Evolutionary conservation across 2,888 invertebrate species (phyloP).

Genomic region (Clitarchus hookeri): DNA sequence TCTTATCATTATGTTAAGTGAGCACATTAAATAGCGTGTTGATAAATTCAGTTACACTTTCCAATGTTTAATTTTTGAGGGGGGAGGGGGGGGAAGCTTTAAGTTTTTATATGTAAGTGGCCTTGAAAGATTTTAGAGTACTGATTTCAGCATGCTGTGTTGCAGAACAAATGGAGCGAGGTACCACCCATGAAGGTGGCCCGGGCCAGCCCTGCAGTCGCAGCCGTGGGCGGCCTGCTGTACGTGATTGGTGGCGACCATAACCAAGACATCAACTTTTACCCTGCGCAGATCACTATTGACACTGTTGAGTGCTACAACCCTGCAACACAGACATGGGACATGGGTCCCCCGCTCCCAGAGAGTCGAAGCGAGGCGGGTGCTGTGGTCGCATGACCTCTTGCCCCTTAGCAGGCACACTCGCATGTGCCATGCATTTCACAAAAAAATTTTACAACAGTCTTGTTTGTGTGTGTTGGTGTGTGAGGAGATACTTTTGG

Average conservation of each 20-base stretch:
- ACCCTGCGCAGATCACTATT: slow-evolving; percentile 82
- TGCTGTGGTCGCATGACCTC: slow-evolving; percentile 71
- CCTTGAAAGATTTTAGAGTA: neutral
- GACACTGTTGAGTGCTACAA: slow-evolving; percentile 84
- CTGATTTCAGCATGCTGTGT: slow-evolving; percentile 25
- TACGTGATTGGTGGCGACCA: slow-evolving; percentile 88
- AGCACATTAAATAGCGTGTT: too few relatives aligned
- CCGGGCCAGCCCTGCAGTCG: slow-evolving; percentile 82
- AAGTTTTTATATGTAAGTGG: neutral
- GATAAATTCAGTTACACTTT: too few relatives aligned
- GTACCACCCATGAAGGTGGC: slow-evolving; percentile 74
- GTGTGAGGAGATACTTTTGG: too few relatives aligned
- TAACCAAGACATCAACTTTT: slow-evolving; percentile 78
- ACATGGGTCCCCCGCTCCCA: slow-evolving; percentile 76
- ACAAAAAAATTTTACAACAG: too few relatives aligned
- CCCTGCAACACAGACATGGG: slow-evolving; percentile 77
- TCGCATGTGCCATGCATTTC: too few relatives aligned
- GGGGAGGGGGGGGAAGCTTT: too few relatives aligned
- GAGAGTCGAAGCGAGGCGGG: slow-evolving; percentile 87
- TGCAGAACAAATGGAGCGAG: slow-evolving; percentile 76
- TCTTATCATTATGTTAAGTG: too few relatives aligned
- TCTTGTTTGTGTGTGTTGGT: too few relatives aligned
- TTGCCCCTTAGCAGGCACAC: neutral
- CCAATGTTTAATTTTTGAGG: too few relatives aligned
- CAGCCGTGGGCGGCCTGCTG: slow-evolving; percentile 78